Base-by-base conservation (phyloP, 2,797 vertebrate genomes). In the Hydrocynus forskahlii region DNA sequence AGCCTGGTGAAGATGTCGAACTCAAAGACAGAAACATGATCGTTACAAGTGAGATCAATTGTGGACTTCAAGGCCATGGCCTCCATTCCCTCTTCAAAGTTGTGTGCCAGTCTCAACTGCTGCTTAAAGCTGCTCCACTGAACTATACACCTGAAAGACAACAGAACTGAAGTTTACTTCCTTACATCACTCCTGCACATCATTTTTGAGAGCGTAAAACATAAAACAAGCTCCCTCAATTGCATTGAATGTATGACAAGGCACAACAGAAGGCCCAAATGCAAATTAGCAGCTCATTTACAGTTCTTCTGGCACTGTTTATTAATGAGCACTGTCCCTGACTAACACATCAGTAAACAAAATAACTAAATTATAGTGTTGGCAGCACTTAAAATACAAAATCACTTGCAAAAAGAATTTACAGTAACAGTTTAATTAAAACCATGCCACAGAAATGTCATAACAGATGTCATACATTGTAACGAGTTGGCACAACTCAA, bases 1-100 rank as follows among this genome's bases (percentile, higher is more conserved):
- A 97, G 95, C 29, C 95, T 91, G 0, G 96, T 96, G 88, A 97
- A 97, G 89, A 97, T 92, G 85, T 97, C 96, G 84, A 97, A 97
- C 91, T 97, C 96, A 40, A 97, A 97, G 89, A 97, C 72, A 10
- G 97, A 96, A 85, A 97, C 88, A 52, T 97, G 88, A 68, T 95
- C 93, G 0, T 93, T 97, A 80, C 95, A 96, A 72, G 96, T 97
- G 84, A 97, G 94, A 85, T 97, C 95, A 0, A 97, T 85, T 0
- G 96, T 97, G 43, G 96, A 96, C 71, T 94, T 94, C 60, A 97
- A 87, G 23, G 96, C 97, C 86, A 95, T 92, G 21, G 94, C 92
- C 38, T 94, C 93, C 86, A 95, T 91, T 2, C 95, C 95, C 0
- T 95, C 90, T 23, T 95, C 94, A 73, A 97, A 90, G 0, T 83